phyloP scores from a whole-genome alignment of 2,113 vertebrate species.

The Bambusicola thoracicus region DNA sequence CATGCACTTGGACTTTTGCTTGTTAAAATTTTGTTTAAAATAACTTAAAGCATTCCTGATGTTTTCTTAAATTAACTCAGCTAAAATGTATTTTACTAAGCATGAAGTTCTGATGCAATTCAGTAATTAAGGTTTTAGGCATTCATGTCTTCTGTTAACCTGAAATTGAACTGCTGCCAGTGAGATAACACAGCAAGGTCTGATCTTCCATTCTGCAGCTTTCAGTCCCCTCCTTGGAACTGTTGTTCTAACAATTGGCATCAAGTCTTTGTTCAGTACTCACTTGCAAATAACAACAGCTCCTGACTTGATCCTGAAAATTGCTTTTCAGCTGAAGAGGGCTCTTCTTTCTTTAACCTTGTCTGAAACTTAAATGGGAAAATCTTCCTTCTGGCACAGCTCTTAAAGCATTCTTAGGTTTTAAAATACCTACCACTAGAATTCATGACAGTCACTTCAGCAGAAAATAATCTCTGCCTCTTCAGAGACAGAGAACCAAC shows the following conservation, averaged over 20 bases:
- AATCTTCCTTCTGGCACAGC: neutral
- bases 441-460: neutral
- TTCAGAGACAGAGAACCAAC: neutral
- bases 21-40: neutral
- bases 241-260: neutral
- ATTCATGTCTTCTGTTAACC: neutral
- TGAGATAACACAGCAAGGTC: neutral
- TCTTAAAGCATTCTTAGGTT: neutral
- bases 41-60: constrained; percentile 1
- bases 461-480: neutral
- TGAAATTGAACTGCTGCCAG: neutral
- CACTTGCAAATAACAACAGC: neutral
- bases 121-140: neutral
- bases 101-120: neutral
- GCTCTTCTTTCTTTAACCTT: neutral
- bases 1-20: constrained; percentile 38
- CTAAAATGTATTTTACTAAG: constrained; percentile 1
- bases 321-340: neutral
- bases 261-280: neutral
- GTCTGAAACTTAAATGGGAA: neutral
- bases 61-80: constrained; percentile 51
- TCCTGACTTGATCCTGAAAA: neutral
- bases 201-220: neutral
- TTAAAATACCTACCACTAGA: neutral
- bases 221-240: neutral